phyloP scores from a whole-genome alignment of 2,888 invertebrate species.

The Aquatica leii region DNA sequence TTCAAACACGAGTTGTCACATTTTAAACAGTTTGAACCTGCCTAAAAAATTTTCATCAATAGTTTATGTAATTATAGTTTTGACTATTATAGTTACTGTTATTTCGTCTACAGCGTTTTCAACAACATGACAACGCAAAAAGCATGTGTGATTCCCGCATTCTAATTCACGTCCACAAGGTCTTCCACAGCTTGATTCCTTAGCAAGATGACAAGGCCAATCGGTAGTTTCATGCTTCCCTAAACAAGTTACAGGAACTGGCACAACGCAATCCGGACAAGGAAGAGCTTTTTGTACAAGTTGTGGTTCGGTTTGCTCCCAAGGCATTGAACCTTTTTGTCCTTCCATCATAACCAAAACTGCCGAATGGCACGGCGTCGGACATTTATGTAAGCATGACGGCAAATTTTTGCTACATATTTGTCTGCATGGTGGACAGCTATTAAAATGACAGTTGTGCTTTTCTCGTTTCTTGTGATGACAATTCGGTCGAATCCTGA shows the following conservation, averaged over 20 bases:
- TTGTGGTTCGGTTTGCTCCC: conserved; percentile 64
- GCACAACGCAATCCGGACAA: conserved; percentile 77
- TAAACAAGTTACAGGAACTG: conserved; percentile 73
- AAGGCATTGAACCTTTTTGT: conserved; percentile 71
- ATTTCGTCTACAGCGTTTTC: conserved; percentile 58
- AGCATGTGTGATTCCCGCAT: conserved; percentile 84
- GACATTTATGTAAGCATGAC: conserved; percentile 75
- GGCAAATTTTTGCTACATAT: conserved; percentile 69
- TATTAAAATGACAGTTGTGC: conserved; percentile 84
- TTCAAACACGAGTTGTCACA: conserved; percentile 70
- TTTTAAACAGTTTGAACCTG: conserved; percentile 64
- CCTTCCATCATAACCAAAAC: conserved; percentile 69
- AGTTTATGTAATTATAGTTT: no score
- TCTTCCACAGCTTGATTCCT: conserved; percentile 79
- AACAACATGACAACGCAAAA: conserved; percentile 75
- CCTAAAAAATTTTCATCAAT: conserved; percentile 41
- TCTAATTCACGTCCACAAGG: conserved; percentile 74
- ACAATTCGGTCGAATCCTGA: conserved; percentile 78
- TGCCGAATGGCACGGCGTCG: conserved; percentile 77
- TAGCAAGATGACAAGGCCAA: conserved; percentile 76
- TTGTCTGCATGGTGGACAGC: conserved; percentile 84
- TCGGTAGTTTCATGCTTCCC: conserved; percentile 75
- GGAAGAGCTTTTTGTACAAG: conserved; percentile 66
- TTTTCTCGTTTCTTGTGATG: conserved; percentile 78
- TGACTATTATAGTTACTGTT: conserved; percentile 47